Evolutionary conservation across 2,113 vertebrate genomes (phyloP), one percentile per base, ranked within the genome.

Genomic region (Takifugu flavidus): DNA sequence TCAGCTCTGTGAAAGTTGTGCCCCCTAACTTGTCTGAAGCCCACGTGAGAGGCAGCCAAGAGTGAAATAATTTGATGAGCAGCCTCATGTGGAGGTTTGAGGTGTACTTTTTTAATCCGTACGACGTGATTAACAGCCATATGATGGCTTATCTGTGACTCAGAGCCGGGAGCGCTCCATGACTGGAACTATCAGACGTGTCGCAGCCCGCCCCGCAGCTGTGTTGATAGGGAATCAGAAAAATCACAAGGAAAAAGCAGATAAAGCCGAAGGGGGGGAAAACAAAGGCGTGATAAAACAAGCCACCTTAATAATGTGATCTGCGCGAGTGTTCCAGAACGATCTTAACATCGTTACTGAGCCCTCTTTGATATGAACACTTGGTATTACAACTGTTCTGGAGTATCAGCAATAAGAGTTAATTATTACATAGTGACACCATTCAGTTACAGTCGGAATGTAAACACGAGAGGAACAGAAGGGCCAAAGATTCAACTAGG

Each of bases 141-240:
- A 63, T 74, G 72, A 74, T 59, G 64, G 70, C 55, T 77, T 70
- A 74, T 70, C 27, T 20, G 49, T 80, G 77, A 85, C 58, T 84
- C 61, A 74, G 46, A 64, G 80, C 67, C 72, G 71, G 80, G 49
- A 2, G 39, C 58, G 47, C 66, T 61, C 59, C 62, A 45, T 82
- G 76, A 80, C 77, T 72, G 51, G 59, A 84, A 77, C 70, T 59
- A 46, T 45, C 2, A 8, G 10, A 31, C 84, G 25, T 57, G 86
- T 70, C 29, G 1, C 67, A 45, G 66, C 86, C 56, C 39, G 87
- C 59, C 65, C 56, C 34, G 49, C 56, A 61, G 49, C 5, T 63
- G 62, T 7, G 13, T 10, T 44, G 53, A 75, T 49, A 25, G 3
- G 63, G 31, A 68, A 56, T 27, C 55, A 31, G 53, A 65, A 34